A percentile compares a stretch with the other conserved stretches of the same genome.
Evolutionary conservation across 2,797 vertebrate species (phyloP).

Genomic region (Pantherophis vulpinus): DNA sequence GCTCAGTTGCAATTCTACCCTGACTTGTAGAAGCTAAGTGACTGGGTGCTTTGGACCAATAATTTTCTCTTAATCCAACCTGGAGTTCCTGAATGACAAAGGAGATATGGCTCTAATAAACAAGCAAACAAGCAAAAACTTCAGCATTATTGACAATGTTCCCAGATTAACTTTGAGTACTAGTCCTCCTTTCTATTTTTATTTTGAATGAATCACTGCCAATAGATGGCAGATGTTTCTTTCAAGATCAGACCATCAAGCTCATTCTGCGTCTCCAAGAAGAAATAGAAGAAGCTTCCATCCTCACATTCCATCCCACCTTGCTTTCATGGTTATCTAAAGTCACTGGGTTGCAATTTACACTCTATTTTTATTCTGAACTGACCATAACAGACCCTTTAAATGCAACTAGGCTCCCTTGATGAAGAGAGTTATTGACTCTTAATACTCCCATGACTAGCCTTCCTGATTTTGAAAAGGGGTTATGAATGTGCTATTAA

Average conservation of each 20-base stretch:
- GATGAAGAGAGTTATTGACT: conserved; percentile 10
- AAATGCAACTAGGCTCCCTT: neutral
- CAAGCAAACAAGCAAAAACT: neutral
- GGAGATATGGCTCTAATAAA: neutral
- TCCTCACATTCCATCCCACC: neutral
- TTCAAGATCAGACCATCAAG: neutral
- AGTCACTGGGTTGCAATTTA: neutral
- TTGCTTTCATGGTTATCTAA: neutral
- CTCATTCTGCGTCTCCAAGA: neutral
- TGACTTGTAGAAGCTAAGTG: neutral
- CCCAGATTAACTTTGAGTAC: neutral
- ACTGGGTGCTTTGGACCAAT: neutral
- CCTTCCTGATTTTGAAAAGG: conserved; percentile 16
- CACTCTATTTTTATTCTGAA: conserved; percentile 24
- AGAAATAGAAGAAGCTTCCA: neutral
- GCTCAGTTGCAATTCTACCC: neutral
- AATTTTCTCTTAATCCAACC: neutral
- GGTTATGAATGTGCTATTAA: neutral
- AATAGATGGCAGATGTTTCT: conserved; percentile 19
- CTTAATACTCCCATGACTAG: conserved; percentile 21
- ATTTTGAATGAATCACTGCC: neutral
- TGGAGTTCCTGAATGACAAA: neutral
- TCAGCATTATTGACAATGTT: neutral
- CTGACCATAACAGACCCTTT: neutral
- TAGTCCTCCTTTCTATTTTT: neutral